Evolutionary conservation across 2,888 invertebrate species (phyloP).

Genomic region (Heterodera filipjevi): DNA sequence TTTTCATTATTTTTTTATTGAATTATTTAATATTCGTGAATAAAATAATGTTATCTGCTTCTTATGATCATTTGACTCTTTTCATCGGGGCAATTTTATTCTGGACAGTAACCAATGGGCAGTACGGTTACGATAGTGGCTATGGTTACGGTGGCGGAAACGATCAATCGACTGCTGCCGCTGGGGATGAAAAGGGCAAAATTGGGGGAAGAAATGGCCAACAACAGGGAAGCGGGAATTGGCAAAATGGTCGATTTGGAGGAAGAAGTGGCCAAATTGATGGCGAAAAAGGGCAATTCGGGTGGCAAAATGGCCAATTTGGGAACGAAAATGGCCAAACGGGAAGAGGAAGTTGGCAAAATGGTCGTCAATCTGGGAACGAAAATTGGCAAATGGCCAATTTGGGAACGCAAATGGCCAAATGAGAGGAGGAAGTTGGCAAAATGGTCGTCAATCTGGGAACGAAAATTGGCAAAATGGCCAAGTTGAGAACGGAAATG

Average conservation of each 20-base stretch:
- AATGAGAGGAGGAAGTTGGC: no score
- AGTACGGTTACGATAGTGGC: neutral
- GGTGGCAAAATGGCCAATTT: neutral
- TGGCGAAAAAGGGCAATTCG: neutral
- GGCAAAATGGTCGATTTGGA: neutral
- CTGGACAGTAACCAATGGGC: neutral
- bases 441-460: no score
- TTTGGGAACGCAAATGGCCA: no score
- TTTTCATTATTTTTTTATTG: no score
- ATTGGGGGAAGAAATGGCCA: neutral
- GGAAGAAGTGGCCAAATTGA: neutral
- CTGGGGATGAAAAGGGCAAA: neutral
- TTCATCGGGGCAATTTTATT: neutral
- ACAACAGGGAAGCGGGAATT: neutral
- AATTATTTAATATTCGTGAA: no score
- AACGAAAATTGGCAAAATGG: no score
- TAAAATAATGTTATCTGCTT: neutral
- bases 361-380: neutral
- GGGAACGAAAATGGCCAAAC: neutral
- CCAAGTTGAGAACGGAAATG: no score
- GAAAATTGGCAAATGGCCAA: neutral
- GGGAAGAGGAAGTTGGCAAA: neutral
- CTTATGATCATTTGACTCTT: neutral
- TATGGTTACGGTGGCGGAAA: neutral
- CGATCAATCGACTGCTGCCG: neutral